Percentiles rank a stretch among this genome's conserved stretches.
phyloP scores from a whole-genome alignment of 2,888 invertebrate genomes.

The Chrysopilus asiliformis region DNA sequence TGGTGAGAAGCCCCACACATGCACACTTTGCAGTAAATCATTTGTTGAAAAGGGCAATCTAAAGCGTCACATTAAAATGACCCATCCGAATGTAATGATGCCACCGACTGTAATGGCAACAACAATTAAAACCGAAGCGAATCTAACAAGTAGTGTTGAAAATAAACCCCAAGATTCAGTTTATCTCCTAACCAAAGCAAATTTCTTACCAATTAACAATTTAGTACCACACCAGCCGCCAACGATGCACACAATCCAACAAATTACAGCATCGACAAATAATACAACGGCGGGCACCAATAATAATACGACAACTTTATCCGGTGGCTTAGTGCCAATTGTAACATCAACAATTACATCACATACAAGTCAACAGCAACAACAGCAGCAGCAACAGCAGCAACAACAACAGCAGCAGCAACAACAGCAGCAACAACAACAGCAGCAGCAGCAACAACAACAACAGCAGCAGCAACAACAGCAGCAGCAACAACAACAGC shows the following conservation, averaged over 20 bases:
- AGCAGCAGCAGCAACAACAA: conserved; percentile 22
- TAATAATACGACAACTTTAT: conserved; percentile 15
- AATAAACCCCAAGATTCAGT: too few species aligned
- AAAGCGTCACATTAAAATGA: conserved; percentile 58
- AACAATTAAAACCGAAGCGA: conserved; percentile 27
- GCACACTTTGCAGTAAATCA: conserved; percentile 59
- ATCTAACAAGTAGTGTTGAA: conserved; percentile 35
- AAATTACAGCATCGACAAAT: conserved; percentile 30
- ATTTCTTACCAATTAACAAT: conserved; percentile 15
- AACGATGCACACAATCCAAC: conserved; percentile 35
- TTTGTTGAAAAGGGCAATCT: conserved; percentile 73
- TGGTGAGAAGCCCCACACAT: conserved; percentile 43
- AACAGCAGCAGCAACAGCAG: conserved; percentile 4
- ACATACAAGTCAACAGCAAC: conserved; percentile 23
- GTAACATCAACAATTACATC: conserved; percentile 34
- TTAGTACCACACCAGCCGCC: conserved; percentile 32
- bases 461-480: conserved; percentile 24
- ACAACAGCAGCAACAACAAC: conserved; percentile 28
- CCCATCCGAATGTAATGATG: conserved; percentile 42
- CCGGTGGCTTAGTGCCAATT: conserved; percentile 29
- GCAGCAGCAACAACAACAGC: conserved; percentile 19
- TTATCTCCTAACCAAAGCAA: conserved; percentile 12
- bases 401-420: conserved; percentile 17
- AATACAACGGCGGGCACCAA: conserved; percentile 5
- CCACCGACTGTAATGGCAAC: conserved; percentile 34